Evolutionary conservation across 2,888 invertebrate genomes (phyloP), one percentile per base, ranked within the genome.

Genomic region (Troilus luridus): DNA sequence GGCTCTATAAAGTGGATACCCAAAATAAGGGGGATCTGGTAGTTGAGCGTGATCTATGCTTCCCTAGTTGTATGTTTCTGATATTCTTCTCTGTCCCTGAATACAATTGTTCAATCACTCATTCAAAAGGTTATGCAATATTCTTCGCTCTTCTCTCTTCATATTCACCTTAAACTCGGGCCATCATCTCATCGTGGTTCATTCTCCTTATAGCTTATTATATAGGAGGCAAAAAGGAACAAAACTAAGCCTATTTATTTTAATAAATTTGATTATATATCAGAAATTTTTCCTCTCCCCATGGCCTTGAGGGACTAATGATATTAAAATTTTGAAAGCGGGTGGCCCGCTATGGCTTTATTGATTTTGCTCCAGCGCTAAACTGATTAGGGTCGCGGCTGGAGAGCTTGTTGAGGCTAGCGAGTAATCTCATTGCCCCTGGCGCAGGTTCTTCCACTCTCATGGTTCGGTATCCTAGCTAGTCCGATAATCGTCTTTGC

Each of bases 321-420:
- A 17, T 77, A 77, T 77, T 77, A 41, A 77, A 77, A 77, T 77
- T 77, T 77, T 77, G 27, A 77, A 77, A 77, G 72, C 12, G 5
- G 17, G 17, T 27, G 72, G 10, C 17, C 72, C 27, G 14, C 12
- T 12, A 27, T 24, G 72, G 41, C 27, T 27, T 77, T 77, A 77
- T 77, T 77, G 72, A 77, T 77, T 77, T 77, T 41, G 72, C 72
- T 41, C 72, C 72, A 77, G 41, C 72, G 41, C 72, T 77, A 77
- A 77, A 77, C 72, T 41, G 72, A 77, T 77, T 77, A 77, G 72
- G 27, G 72, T 77, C 72, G 27, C 72, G 10, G 6, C 72, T 77
- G 72, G n/a, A 77, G 72, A 41, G 72, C 17, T 77, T 77, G 72
- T 77, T 77, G 41, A 77, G 41, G 27, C 72, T 77, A 77, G 41